Evolutionary conservation across 2,888 invertebrate species (phyloP), one percentile per base, ranked within the genome.

Genomic region (Patella pellucida): DNA sequence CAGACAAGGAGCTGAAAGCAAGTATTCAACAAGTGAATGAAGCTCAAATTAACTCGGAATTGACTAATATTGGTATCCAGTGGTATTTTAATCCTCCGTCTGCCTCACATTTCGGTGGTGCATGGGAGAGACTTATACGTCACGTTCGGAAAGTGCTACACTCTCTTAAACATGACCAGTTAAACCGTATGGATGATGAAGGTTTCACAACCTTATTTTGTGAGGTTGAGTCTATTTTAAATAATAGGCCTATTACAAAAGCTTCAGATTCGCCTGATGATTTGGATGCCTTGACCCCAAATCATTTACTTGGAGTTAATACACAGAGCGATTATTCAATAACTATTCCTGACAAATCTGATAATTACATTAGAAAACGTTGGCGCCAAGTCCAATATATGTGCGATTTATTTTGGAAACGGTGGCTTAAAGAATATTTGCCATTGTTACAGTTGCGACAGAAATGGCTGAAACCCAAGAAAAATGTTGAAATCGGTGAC

Each of bases 311-410:
- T 11, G 31, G 74, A n/a, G 50, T 79, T 14, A 27, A 52, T 14
- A 12, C 68, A 11, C 67, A 69, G 5, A 23, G 69, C 9, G 27
- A n/a, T 4, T 41, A 73, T 41, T 79, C 78, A 16, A 78, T 80
- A 2, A 79, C 79, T 23, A 54, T 69, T 41, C 79, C 79, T 27
- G 56, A 54, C 51, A 77, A 80, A 52, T 50, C 69, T 12, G 80
- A 82, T 68, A 69, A 68, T 54, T 81, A 80, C 52, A 69, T 68
- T 16, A 68, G 68, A 23, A 68, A 80, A n/a, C 69, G 75, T 50
- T 82, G 82, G 82, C 69, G 76, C 14, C 81, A 81, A 70, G 71
- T 81, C 9, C 82, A 82, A 52, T 81, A 81, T 68, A 9, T 79
- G 23, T 70, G 81, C 12, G 75, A 80, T 67, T n/a, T 78, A 62